These are phyloP conservation scores for Pseudomyrmex dendroicus DNA, from an alignment of 1,140 invertebrate genomes.

Conservation along the genomic window DNA sequence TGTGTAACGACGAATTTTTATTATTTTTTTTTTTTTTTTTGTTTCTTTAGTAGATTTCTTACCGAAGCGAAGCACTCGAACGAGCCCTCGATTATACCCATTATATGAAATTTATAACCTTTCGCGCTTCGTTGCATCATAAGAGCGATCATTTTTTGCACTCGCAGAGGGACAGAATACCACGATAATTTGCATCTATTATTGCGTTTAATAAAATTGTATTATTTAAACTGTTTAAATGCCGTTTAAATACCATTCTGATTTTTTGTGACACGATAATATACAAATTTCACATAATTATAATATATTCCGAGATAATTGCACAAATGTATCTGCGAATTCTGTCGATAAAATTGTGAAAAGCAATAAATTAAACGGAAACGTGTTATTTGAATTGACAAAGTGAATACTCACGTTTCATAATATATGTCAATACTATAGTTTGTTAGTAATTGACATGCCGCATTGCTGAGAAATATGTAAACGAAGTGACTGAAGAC, in stretches of 20 bases:
- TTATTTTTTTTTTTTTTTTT: too few relatives aligned
- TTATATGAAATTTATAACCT: not conserved
- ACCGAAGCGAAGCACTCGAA: slow-evolving; percentile 28
- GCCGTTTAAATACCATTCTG: too few relatives aligned
- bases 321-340: not conserved
- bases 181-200: slow-evolving; percentile 35
- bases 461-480: not conserved
- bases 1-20: not conserved
- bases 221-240: too few relatives aligned
- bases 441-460: not conserved
- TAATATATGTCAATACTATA: not conserved
- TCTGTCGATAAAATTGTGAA: not conserved
- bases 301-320: too few relatives aligned
- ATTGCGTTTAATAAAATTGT: too few relatives aligned
- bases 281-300: too few relatives aligned
- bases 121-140: slow-evolving; percentile 26
- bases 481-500: slow-evolving; percentile 5
- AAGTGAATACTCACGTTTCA: slow-evolving; percentile 1
- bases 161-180: not conserved
- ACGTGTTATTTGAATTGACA: not conserved
- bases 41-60: not conserved
- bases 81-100: not conserved
- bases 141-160: slow-evolving; percentile 26
- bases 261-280: too few relatives aligned
- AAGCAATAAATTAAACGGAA: slow-evolving; percentile 2